phyloP scores from a whole-genome alignment of 2,797 vertebrate species.

The Dallia pectoralis region DNA sequence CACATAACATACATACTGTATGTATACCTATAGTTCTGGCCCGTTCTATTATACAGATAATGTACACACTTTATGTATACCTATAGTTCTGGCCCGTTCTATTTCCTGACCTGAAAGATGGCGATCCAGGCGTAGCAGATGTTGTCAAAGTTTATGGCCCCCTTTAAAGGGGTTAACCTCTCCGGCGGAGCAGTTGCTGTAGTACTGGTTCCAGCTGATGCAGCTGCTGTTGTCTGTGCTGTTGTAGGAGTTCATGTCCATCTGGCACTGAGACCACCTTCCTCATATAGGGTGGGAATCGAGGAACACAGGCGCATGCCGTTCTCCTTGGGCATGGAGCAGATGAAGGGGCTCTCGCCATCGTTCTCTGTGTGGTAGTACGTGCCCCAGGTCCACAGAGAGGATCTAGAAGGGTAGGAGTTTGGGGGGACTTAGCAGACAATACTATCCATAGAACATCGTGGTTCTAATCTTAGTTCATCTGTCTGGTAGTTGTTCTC shows the following conservation, averaged over 20 bases:
- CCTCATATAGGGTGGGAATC: conserved; percentile 82
- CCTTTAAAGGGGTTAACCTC: conserved; percentile 93
- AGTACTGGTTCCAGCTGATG: conserved; percentile 98
- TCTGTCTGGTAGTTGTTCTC: too few relatives aligned
- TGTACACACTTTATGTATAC: not conserved
- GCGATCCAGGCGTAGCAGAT: conserved; percentile 98
- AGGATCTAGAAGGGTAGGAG: conserved; percentile 71
- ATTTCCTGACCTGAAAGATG: conserved; percentile 89
- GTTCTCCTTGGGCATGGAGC: conserved; percentile 87
- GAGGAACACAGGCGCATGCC: conserved; percentile 90
- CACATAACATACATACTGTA: not conserved
- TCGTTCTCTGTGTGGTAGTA: conserved; percentile 96
- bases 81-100: not conserved
- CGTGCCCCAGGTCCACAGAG: conserved; percentile 75
- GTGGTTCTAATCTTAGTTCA: too few relatives aligned
- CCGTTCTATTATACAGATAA: too few relatives aligned
- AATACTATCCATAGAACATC: too few relatives aligned
- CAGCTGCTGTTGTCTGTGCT: conserved; percentile 94
- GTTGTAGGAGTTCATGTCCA: conserved; percentile 87
- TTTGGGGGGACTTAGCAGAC: too few relatives aligned
- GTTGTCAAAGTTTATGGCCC: conserved; percentile 98
- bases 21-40: too few relatives aligned
- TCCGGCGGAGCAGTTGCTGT: conserved; percentile 90
- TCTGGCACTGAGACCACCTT: conserved; percentile 84
- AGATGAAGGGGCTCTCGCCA: conserved; percentile 96